Base-by-base conservation (phyloP, 2,888 invertebrate genomes). In the Hirtodrosophila duncani region DNA sequence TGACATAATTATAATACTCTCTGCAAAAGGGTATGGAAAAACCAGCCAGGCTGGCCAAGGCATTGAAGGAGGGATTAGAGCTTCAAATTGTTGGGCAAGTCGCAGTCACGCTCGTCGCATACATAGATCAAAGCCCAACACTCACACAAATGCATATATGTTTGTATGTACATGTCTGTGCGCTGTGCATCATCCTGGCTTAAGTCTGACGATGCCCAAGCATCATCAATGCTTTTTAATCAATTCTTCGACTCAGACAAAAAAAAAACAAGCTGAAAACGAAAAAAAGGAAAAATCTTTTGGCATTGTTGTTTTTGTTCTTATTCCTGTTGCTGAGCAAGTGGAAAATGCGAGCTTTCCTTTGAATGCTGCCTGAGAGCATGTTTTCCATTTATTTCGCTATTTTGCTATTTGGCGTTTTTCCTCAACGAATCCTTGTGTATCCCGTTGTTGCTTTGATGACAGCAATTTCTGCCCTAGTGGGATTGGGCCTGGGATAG, bases 331-430 rank as follows among this genome's bases (percentile, higher is more conserved):
- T 38, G 67, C 60, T 56, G 63, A 67, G 53, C 58, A 61, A 70
- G 71, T 67, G 63, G 77, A 79, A 79, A 79, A 75, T 75, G 53
- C 37, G 61, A 58, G 63, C 58, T 71, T 71, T 59, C 67, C 36
- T 62, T 78, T 59, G 38, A 20, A 31, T 31, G 23, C 13, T 38
- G 34, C 55, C 58, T n/a, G n/a, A n/a, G n/a, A n/a, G 69, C 58
- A 62, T 45, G 60, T 58, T 43, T 56, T 53, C 44, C 65, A 31
- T 71, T 43, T 42, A 51, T 63, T 68, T 65, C 51, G 52, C 53
- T 45, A 62, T 59, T 64, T 62, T 43, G 46, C 60, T 34, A 43
- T 56, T 60, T 30, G 42, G 26, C 41, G 16, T 23, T 24, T 29
- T 14, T 48, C 36, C 24, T n/a, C n/a, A n/a, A n/a, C n/a, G n/a